Evolutionary conservation across 2,888 invertebrate genomes (phyloP), one percentile per base, ranked within the genome.

Genomic region (Abrostola triplasia): DNA sequence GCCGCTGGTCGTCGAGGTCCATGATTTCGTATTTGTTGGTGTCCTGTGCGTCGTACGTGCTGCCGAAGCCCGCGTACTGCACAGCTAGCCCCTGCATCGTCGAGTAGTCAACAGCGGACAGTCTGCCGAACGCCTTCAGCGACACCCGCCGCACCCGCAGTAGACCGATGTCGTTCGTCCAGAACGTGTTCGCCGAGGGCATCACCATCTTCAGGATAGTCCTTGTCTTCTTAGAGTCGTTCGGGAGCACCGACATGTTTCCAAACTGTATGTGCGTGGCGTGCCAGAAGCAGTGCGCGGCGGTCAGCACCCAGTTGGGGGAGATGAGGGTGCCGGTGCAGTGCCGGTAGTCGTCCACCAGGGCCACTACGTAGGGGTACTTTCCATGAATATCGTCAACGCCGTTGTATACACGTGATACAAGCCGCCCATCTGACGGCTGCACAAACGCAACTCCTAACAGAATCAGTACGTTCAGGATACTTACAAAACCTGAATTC

Each of bases 241-340:
- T 53, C 4, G 59, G 59, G 9, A 37, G 12, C 1, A 40, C 12
- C 0, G 52, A 24, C 52, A 52, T 53, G 37, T 59, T 40, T 0
- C 52, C 57, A 5, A 38, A 59, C 11, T 59, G 38, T 12, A 40
- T 37, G 37, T 12, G 35, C 6, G 6, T 35, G 10, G 35, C 52
- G 6, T 10, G 24, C 5, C 5, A 47, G 0, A 60, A 5, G 44
- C 67, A 67, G 36, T 63, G 65, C 0, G 56, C 67, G 0, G 70
- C 61, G 5, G 73, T 59, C 24, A 73, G 40, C 6, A 73, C 67
- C 73, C 73, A 73, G 10, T 48, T 64, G 9, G 63, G 13, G 5
- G 70, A 4, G 4, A 70, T 56, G 5, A 73, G 59, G 4, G 66
- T 62, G 10, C 73, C 73, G 12, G 64, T 53, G 35, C 73, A 70